Base-by-base conservation (phyloP, 1,140 invertebrate species). In the Pachypeltis micranthus region DNA sequence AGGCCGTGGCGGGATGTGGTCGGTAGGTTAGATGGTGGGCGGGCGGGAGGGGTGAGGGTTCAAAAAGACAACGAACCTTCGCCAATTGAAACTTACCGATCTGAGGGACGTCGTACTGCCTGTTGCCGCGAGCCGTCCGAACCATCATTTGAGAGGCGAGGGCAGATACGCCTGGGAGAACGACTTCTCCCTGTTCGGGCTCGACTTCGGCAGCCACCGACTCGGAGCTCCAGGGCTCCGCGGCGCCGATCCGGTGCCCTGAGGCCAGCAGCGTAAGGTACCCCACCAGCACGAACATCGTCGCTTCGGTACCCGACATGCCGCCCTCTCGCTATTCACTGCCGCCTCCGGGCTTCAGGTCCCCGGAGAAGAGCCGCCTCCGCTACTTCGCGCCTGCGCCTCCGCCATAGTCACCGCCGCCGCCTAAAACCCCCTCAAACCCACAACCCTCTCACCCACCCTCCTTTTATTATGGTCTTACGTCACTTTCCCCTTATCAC, bases 51-150 rank as follows among this genome's bases (percentile, higher is more conserved):
- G 21, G 34, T 7, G 47, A 4, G 47, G 47, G n/a, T n/a, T n/a
- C n/a, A n/a, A 10, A 21, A 51, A 51, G 23, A 51, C 23, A 16
- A 21, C 7, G 10, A 21, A 51, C 10, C n/a, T n/a, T n/a, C n/a
- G n/a, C n/a, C n/a, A n/a, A n/a, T n/a, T n/a, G n/a, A 26, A 16
- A 80, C 83, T 84, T 71, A 85, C 83, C 82, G 66, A 85, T 84
- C 73, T 84, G 83, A 66, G 83, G 83, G 62, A 85, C 81, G 72
- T 85, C 83, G 71, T 84, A 85, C 67, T 83, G 80, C 67, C 82
- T 72, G 71, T 80, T 81, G 58, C 81, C 81, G 68, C 83, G 77
- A 60, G 80, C 76, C 23, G 80, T 79, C 66, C 83, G 79, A 64
- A 84, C 71, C 81, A 85, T 82, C 62, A 85, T 72, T 68, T 84